Conservation (phyloP, 2,113 vertebrate genomes). For the Panthera tigris region DNA sequence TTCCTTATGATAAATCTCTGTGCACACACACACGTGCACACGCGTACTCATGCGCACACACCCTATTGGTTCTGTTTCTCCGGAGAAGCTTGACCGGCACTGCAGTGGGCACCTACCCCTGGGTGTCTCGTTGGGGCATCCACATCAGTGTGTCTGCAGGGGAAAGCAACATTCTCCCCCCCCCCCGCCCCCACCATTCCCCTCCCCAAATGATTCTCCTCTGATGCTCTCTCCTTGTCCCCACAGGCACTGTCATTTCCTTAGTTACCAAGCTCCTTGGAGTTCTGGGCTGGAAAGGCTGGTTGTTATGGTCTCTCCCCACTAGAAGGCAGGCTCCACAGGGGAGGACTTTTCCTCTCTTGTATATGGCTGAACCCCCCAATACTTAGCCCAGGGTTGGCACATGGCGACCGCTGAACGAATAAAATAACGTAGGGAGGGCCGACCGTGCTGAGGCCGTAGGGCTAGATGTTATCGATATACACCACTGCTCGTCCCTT, state of each 20-base stretch:
- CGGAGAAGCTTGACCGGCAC: not conserved
- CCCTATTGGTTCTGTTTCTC: no score
- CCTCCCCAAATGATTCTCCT: not conserved
- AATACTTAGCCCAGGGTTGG: not conserved
- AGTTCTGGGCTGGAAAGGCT: not conserved
- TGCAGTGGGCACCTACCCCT: no score
- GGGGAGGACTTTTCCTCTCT: not conserved
- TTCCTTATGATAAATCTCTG: not conserved
- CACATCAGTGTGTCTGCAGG: no score
- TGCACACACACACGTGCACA: no score
- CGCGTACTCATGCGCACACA: no score
- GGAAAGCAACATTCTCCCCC: not conserved
- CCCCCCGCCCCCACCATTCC: not conserved
- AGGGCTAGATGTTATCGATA: accelerated
- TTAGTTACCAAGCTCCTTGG: not conserved
- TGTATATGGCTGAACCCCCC: accelerated
- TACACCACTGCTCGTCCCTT: accelerated
- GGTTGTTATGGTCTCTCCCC: not conserved
- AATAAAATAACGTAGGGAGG: not conserved
- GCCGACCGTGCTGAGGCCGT: no score
- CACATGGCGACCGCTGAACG: not conserved
- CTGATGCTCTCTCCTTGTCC: not conserved
- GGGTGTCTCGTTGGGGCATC: not conserved
- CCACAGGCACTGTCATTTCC: no score
- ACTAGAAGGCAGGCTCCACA: not conserved